Percentiles rank a stretch among this genome's conserved stretches.
Conservation (phyloP, 2,113 vertebrate species). For the Cynoglossus semilaevis region DNA sequence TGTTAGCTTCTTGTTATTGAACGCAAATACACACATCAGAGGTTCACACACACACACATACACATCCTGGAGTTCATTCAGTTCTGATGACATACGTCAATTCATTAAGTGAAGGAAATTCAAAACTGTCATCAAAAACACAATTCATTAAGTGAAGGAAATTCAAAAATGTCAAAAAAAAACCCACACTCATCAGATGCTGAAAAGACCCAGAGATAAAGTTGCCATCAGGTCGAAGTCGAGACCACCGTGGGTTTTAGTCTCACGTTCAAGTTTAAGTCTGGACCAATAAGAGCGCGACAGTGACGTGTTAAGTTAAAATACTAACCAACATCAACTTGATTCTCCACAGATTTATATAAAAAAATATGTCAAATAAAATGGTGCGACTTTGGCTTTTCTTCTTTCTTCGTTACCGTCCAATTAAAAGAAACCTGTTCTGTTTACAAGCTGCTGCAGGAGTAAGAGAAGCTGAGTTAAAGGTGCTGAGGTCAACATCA, state of each 20-base stretch:
- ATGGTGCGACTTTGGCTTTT: too few relatives aligned
- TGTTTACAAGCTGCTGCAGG: constrained; percentile 21
- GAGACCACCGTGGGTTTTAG: too few relatives aligned
- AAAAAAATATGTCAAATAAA: too few relatives aligned
- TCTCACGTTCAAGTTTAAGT: too few relatives aligned
- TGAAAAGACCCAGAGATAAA: too few relatives aligned
- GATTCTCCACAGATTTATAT: too few relatives aligned
- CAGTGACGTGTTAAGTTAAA: too few relatives aligned
- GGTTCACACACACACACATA: constrained; percentile 1
- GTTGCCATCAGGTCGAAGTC: too few relatives aligned
- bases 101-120: constrained; percentile 46
- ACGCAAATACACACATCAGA: neutral
- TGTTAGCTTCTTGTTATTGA: constrained; percentile 16
- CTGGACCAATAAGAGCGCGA: too few relatives aligned
- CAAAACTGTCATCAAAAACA: neutral
- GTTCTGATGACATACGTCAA: constrained; percentile 29
- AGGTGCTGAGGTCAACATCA: constrained; percentile 22
- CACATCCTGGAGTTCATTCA: constrained; percentile 22
- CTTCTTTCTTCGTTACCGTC: constrained; percentile 24
- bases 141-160: constrained; percentile 21
- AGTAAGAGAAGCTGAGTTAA: constrained; percentile 4
- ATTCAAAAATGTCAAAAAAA: constrained; percentile 4
- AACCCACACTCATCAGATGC: too few relatives aligned
- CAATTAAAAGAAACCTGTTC: constrained; percentile 38
- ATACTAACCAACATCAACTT: too few relatives aligned